Evolutionary conservation across 2,888 invertebrate genomes (phyloP).

Genomic region (Linnaemya tessellans): DNA sequence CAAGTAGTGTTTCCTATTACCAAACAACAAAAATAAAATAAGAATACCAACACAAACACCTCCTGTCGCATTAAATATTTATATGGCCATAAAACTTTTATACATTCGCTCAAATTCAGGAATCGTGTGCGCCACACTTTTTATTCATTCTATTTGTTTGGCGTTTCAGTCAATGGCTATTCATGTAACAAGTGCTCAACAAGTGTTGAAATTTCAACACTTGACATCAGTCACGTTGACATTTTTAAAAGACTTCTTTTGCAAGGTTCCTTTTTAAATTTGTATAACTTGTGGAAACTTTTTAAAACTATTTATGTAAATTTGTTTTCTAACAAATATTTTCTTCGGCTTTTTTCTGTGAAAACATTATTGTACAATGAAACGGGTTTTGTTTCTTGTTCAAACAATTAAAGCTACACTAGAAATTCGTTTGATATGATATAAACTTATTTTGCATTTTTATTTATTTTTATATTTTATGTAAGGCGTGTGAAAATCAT

Average conservation of each 20-base stretch:
- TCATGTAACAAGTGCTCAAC: slow-evolving; percentile 27
- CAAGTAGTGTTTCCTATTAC: slow-evolving; percentile 29
- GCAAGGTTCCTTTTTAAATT: background rate
- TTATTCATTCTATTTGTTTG: slow-evolving; percentile 4
- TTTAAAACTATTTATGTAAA: slow-evolving; percentile 36
- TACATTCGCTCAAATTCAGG: background rate
- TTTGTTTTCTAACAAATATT: slow-evolving; percentile 28
- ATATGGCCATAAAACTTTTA: slow-evolving; percentile 16
- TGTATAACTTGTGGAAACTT: background rate
- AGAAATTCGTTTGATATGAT: slow-evolving; percentile 2
- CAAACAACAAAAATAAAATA: background rate
- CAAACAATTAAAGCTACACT: background rate
- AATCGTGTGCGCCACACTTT: slow-evolving; percentile 26
- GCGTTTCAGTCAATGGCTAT: slow-evolving; percentile 60
- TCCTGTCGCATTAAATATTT: background rate
- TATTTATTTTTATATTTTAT: too few relatives aligned
- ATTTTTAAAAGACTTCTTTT: slow-evolving; percentile 20
- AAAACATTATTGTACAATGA: background rate
- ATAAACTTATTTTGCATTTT: slow-evolving; percentile 7
- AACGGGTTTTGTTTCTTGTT: background rate
- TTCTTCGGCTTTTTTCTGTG: background rate
- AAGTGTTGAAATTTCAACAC: slow-evolving; percentile 73
- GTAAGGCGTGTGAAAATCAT: slow-evolving; percentile 1
- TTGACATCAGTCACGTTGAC: slow-evolving; percentile 53
- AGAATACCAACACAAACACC: slow-evolving; percentile 2